Evolutionary conservation across 2,888 invertebrate genomes (phyloP), one percentile per base, ranked within the genome.

Genomic region (Bombylius major): DNA sequence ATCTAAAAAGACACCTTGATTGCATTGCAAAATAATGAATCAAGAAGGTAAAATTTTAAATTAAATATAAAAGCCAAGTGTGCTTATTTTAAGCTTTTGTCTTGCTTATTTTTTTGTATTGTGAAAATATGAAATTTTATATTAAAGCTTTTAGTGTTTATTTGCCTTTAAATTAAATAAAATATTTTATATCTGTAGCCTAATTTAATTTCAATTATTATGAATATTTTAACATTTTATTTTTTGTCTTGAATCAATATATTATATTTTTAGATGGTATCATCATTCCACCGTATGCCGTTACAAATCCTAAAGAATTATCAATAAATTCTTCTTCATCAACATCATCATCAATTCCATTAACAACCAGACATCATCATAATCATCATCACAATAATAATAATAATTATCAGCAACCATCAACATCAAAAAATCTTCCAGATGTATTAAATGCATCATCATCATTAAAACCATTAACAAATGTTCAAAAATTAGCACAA

Each of bases 401-500:
- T 33, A 32, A 31, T 33, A 33, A 51, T 6, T 32, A 31, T 49
- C 56, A 44, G 55, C 39, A 60, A 51, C 55, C 67, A 57, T 61
- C 63, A 50, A 62, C 64, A 53, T 63, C 64, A 9, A 62, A 64
- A 50, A 66, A 64, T 47, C 59, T 66, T 47, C 64, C 65, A 36
- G 65, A 66, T 53, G 62, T 66, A n/a, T 54, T 65, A 32, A 62
- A 61, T 31, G 61, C 58, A 56, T 53, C 55, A 4, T 55, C 58
- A 7, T 50, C 55, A n/a, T 47, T 59, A 8, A 59, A 60, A 53
- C 61, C 61, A 23, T 54, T 62, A 49, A 61, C 67, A 33, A 67
- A 72, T 60, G 69, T 70, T 36, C 64, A 67, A 44, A 65, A 67
- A 58, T 61, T 70, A 58, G 65, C 68, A 23, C 65, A 69, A 59